Base-by-base conservation (phyloP, 2,888 invertebrate genomes). In the Plebejus melissa region DNA sequence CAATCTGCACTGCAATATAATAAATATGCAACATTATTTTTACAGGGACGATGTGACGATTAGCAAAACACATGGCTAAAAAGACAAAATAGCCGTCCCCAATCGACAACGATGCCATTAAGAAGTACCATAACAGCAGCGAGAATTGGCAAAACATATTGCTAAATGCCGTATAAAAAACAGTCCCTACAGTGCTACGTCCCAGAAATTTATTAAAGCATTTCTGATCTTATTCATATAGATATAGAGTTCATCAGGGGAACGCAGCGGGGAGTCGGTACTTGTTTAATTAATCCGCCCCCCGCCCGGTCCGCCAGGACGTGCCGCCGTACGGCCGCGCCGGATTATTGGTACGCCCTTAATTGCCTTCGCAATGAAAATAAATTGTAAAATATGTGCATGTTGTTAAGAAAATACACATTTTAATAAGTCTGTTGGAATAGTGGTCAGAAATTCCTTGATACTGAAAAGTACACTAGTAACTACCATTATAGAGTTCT, bases 281-380 rank as follows among this genome's bases (percentile, higher is more conserved):
- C 85, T 88, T 90, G 88, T 90, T 93, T 93, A 93, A 93, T 93
- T 93, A 91, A 91, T 91, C 90, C 89, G 88, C 91, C 91, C 87
- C 86, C 87, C 88, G 84, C 89, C 90, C 87, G 82, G 87, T 85
- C 91, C 90, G 79, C 81, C 79, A 90, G 90, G 91, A 90, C 87
- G 85, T 85, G 86, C 85, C 83, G 83, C 84, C 81, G 83, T 87
- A 83, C 84, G 82, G 82, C 83, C 82, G 83, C 82, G 81, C 79
- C 81, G 88, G 87, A 88, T 90, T 87, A 90, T 87, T 87, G 81
- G 80, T 80, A 84, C 85, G 83, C 81, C 82, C 81, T 80, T 82
- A 84, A 87, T 85, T 87, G 83, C 84, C 83, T 78, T 75, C 74
- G 75, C 77, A 69, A 71, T 79, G 76, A 65, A 65, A 65, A 65